Conservation (phyloP, 2,888 invertebrate species). For the Palloptera scutellata region DNA sequence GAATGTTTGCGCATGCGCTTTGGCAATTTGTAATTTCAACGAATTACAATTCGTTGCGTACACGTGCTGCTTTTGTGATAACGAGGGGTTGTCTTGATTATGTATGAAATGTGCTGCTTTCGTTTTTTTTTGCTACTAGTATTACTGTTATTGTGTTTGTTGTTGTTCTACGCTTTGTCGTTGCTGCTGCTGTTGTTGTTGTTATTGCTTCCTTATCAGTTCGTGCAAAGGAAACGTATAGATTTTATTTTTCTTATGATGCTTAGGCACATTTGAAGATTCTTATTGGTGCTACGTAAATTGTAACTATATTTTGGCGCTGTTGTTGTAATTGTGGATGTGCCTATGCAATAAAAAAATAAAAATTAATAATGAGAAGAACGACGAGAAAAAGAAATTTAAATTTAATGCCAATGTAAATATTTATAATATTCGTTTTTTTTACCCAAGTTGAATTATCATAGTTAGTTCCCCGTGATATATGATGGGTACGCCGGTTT, state of each 20-base stretch:
- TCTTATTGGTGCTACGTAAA: slow-evolving; percentile 13
- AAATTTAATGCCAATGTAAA: no score
- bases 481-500: no score
- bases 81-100: slow-evolving; percentile 25
- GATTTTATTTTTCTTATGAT: no score
- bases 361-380: no score
- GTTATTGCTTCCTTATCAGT: slow-evolving; percentile 9
- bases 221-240: slow-evolving; percentile 8
- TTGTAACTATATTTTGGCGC: background rate
- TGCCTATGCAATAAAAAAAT: no score
- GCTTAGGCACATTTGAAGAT: background rate
- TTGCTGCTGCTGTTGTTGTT: slow-evolving; percentile 11
- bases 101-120: background rate
- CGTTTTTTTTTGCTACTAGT: background rate
- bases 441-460: no score
- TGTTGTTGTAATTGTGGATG: background rate
- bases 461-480: no score
- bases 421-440: no score
- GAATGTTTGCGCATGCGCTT: slow-evolving; percentile 47
- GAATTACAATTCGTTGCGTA: slow-evolving; percentile 54
- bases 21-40: slow-evolving; percentile 42
- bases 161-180: background rate
- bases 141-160: no score
- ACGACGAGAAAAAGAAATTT: no score
- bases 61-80: slow-evolving; percentile 34